Evolutionary conservation across 2,888 invertebrate genomes (phyloP).

Genomic region (Drosophila prostipennis): DNA sequence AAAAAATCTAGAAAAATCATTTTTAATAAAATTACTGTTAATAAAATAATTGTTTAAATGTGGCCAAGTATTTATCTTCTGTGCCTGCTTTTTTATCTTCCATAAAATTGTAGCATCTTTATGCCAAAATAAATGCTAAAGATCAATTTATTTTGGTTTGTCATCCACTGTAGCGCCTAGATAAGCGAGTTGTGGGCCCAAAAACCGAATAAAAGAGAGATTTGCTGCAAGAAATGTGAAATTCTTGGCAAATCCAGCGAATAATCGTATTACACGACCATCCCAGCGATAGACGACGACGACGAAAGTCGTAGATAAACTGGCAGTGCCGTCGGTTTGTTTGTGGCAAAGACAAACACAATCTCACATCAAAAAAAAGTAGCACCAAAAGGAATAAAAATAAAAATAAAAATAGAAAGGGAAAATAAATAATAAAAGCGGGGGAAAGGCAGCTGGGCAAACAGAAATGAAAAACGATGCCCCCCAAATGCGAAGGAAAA

Average conservation of each 20-base stretch:
- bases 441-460: constrained; percentile 44
- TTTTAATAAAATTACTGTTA: no score
- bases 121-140: constrained; percentile 1
- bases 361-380: constrained; percentile 52
- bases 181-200: constrained; percentile 6
- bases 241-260: constrained; percentile 33
- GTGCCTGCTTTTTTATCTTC: background rate
- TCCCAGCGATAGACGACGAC: constrained; percentile 2
- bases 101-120: background rate
- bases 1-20: no score
- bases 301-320: constrained; percentile 46
- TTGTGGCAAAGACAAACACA: constrained; percentile 65
- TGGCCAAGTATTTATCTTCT: no score
- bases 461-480: constrained; percentile 15
- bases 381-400: constrained; percentile 12
- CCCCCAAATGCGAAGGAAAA: constrained; percentile 9
- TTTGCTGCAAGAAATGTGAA: constrained; percentile 26
- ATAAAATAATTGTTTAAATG: no score
- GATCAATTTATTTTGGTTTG: constrained; percentile 26
- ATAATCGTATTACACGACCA: constrained; percentile 32
- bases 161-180: background rate
- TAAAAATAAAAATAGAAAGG: constrained; percentile 27
- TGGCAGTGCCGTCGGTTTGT: constrained; percentile 34
- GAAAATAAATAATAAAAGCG: constrained; percentile 50
- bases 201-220: constrained; percentile 22